Conservation (phyloP, 2,113 vertebrate species). For the Actenoides lindsayi region DNA sequence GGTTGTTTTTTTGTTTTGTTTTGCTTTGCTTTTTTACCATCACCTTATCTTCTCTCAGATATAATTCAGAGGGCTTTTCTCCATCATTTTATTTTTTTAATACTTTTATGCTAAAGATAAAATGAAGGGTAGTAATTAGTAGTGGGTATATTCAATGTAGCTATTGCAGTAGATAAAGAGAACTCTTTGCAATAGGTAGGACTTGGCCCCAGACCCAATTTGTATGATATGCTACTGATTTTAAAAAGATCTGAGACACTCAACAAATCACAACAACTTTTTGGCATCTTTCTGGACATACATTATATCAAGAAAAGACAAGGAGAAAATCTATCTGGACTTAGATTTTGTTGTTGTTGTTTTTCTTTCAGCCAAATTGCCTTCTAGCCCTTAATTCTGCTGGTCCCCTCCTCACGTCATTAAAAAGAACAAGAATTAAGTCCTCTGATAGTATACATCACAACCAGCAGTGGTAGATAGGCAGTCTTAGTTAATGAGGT, state of each 20-base stretch:
- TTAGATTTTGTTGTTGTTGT: not conserved
- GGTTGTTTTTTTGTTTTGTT: too few species aligned
- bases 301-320: not conserved
- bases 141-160: not conserved
- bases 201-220: not conserved
- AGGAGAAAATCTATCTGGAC: not conserved
- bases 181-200: not conserved
- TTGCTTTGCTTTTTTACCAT: not conserved
- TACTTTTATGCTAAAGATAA: not conserved
- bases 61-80: rapidly evolving
- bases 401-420: not conserved
- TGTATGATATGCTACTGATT: not conserved
- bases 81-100: not conserved
- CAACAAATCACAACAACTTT: not conserved
- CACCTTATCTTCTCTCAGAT: not conserved
- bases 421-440: not conserved
- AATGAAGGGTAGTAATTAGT: not conserved
- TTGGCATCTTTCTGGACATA: not conserved
- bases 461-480: not conserved
- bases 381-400: not conserved
- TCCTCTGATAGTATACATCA: not conserved
- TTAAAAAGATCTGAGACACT: not conserved
- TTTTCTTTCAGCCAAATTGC: too few species aligned
- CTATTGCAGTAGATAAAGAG: not conserved
- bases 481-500: not conserved